Evolutionary conservation across 2,113 vertebrate species (phyloP), one percentile per base, ranked within the genome.

Genomic region (Corydoras sp.): DNA sequence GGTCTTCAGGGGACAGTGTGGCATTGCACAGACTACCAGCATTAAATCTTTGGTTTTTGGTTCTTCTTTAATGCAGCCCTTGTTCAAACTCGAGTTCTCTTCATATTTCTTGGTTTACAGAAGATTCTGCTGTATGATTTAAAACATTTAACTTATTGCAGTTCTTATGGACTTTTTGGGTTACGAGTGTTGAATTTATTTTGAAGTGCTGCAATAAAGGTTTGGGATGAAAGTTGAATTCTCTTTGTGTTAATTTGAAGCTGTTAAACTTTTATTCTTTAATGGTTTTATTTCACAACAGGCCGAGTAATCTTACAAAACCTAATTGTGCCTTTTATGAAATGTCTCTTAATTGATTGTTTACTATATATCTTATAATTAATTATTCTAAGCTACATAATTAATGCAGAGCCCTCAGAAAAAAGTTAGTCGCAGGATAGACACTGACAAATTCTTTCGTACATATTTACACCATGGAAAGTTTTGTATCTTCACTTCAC

Each of bases 171-270:
- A 75, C 65, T 68, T 76, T 72, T 74, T 71, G 79, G 81, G 32
- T 9, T 65, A 79, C 82, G 77, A 79, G 77, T 85, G 82, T 83
- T 82, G 75, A 81, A 76, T 73, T 83, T 82, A 79, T 85, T 74
- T 85, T 85, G 70, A 74, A 81, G 68, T 78, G 81, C 83, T 84
- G 75, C 76, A 90, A 88, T 89, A 89, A 89, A 85, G 71, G 65
- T 86, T 87, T 88, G 86, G 84, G 72, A 88, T 76, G 83, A 86
- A 66, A 55, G 4, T 43, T 43, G 35, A 43, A 43, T 43, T 43
- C 35, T 8, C 4, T 43, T 43, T 8, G 35, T 43, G 35, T 43
- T 43, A 8, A 43, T 4, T 43, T 5, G 9, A n/a, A 62, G 14
- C 18, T 24, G 18, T 24, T 43, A 43, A 4, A 43, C 35, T 8